Conservation (phyloP, 2,888 invertebrate genomes). For the Drosophila quasianomalipes region DNA sequence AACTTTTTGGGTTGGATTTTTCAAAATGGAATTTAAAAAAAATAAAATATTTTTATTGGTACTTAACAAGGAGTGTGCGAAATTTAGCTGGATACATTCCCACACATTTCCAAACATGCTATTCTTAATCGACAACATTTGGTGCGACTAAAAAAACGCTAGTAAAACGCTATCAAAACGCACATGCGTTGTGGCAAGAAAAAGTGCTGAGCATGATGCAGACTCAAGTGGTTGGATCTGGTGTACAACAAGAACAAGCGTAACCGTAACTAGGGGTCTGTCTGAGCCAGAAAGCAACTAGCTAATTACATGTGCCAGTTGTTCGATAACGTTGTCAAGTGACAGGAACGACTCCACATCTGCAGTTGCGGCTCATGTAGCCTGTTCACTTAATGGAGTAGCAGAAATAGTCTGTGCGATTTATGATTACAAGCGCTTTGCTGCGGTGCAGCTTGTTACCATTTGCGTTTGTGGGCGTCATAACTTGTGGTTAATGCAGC, state of each 20-base stretch:
- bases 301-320: conserved; percentile 18
- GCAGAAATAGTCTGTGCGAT: conserved; percentile 30
- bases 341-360: conserved; percentile 3
- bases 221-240: conserved; percentile 3
- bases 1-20: not conserved
- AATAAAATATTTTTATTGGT: not conserved
- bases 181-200: conserved; percentile 41
- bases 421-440: conserved; percentile 44
- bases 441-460: conserved; percentile 34
- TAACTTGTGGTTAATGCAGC: conserved; percentile 22
- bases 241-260: not conserved
- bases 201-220: conserved; percentile 28
- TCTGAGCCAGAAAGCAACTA: not conserved
- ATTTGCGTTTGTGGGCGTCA: conserved; percentile 57
- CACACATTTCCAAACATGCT: not conserved
- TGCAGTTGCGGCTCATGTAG: not conserved
- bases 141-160: conserved; percentile 16
- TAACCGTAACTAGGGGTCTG: conserved; percentile 23
- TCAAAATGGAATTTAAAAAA: no score
- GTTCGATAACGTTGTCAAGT: conserved; percentile 3
- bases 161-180: conserved; percentile 24
- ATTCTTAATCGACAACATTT: not conserved
- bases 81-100: not conserved
- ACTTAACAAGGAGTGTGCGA: not conserved
- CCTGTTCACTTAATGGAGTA: not conserved